These are phyloP conservation scores for Eucera pruinosa DNA, from an alignment of 2,888 invertebrate genomes.

Conservation along the genomic window DNA sequence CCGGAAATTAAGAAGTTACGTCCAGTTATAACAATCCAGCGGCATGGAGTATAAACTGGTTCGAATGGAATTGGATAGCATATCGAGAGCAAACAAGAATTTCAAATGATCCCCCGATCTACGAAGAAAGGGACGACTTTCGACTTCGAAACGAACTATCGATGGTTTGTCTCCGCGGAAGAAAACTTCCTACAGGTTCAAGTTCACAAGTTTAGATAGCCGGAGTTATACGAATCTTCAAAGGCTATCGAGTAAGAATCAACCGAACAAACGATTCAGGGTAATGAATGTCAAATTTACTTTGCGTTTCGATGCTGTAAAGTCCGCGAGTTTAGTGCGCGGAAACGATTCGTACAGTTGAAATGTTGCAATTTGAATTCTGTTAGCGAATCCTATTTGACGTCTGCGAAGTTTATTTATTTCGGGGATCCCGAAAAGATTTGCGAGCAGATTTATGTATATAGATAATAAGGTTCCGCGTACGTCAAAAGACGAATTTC, in stretches of 20 bases:
- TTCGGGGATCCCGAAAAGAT: background rate
- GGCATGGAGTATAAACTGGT: background rate
- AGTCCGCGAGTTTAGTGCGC: constrained; percentile 2
- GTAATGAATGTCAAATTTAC: constrained; percentile 22
- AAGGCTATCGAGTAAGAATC: background rate
- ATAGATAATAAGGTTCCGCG: no score
- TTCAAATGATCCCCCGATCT: background rate
- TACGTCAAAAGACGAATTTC: background rate
- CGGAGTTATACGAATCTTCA: background rate
- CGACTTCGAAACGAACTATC: background rate
- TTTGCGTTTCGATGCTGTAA: constrained; percentile 12
- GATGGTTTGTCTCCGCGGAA: background rate
- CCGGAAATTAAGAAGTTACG: constrained; percentile 51
- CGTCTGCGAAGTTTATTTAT: constrained; percentile 5
- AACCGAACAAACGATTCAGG: background rate
- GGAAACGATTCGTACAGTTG: constrained; percentile 12
- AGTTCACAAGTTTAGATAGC: constrained; percentile 3
- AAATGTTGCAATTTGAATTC: constrained; percentile 11
- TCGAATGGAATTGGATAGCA: background rate
- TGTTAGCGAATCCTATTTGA: constrained; percentile 8
- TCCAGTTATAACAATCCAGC: constrained; percentile 3
- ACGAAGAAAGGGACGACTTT: background rate
- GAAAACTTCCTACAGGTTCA: background rate
- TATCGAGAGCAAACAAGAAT: background rate
- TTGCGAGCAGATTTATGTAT: constrained; percentile 2